Base-by-base conservation (phyloP, 1,140 invertebrate genomes). In the Heliconius eleuchia region DNA sequence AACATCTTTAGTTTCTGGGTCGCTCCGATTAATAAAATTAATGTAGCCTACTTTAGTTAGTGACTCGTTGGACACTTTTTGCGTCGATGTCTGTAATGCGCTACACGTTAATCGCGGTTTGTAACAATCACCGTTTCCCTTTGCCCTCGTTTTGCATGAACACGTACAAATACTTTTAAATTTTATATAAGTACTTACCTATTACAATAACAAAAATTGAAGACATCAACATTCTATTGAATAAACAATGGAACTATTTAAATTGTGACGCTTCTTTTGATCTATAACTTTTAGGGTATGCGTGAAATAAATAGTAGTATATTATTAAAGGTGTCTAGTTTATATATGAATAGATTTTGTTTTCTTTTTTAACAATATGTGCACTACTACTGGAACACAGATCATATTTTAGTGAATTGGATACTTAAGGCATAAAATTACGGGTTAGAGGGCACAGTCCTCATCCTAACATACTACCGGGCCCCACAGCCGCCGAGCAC, bases 1-100 rank as follows among this genome's bases (percentile, higher is more conserved):
- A 81, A 85, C 85, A 81, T 85, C 85, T 87, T 85, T 85, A 85
- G 83, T 92, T 94, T 93, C 89, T 94, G 90, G 92, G 92, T 92
- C 91, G 87, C 81, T 83, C 85, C 89, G 90, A 94, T 92, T 94
- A 94, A 91, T 93, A 82, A 86, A 85, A 87, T 91, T 86, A 91
- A 92, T 89, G 91, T 91, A 94, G 85, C 89, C 91, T 91, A 92
- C 90, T 91, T 93, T 92, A 89, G 83, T 78, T 76, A 80, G 82
- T 84, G 78, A 77, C 74, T 86, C 76, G 81, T 81, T 83, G 80
- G 81, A 84, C 81, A 83, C 77, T 88, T 87, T 85, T 84, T 83
- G 79, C 66, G 77, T 76, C 76, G 76, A 74, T 77, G 80, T 82
- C 80, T 81, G 77, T 79, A 74, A 82, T 74, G 78, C 52, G 78